These are phyloP conservation scores for Cyanoramphus novaezelandiae DNA, from an alignment of 2,113 vertebrate species.

Conservation along the genomic window DNA sequence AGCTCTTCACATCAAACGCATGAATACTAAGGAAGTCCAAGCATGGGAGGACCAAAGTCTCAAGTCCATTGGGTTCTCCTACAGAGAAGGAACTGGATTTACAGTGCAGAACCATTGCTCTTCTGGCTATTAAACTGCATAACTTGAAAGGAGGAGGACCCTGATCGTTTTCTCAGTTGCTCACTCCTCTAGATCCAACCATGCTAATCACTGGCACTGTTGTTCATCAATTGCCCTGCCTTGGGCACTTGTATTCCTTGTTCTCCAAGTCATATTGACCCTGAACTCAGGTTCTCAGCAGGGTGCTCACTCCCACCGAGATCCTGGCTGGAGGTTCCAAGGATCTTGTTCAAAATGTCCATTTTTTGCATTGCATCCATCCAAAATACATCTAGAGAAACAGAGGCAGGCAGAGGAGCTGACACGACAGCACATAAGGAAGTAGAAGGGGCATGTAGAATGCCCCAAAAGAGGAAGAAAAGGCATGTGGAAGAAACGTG, in stretches of 20 bases:
- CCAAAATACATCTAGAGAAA: neutral
- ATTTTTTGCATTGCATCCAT: neutral
- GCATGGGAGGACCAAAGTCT: neutral
- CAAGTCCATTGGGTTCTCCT: neutral
- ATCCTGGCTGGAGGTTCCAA: neutral
- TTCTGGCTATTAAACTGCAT: neutral
- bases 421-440: neutral
- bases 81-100: neutral
- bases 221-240: neutral
- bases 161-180: neutral
- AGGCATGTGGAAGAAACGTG: neutral
- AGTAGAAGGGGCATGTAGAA: neutral
- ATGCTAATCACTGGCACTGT: neutral
- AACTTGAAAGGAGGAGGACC: neutral
- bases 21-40: neutral
- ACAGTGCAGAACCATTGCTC: neutral
- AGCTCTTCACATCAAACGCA: neutral
- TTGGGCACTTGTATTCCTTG: neutral
- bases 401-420: neutral
- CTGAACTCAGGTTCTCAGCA: neutral
- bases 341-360: neutral
- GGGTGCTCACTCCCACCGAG: accelerated
- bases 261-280: neutral
- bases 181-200: neutral
- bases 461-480: neutral